Percentiles rank a stretch among this genome's conserved stretches.
Conservation (phyloP, 2,797 vertebrate species). For the Liasis olivaceus region DNA sequence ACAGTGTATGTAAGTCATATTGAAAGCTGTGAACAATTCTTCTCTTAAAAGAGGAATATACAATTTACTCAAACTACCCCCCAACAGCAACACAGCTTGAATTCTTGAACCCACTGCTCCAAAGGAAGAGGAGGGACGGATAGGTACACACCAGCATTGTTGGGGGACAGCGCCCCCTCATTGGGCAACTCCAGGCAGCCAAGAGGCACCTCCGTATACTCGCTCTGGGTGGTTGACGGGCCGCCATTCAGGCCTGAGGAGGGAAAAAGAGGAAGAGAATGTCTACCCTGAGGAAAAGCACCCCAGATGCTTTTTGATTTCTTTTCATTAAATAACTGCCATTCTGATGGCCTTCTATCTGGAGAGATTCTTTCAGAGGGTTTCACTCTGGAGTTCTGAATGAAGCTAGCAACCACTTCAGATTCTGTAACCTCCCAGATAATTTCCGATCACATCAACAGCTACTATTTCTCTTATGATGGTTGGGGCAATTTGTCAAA, state of each 20-base stretch:
- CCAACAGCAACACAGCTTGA: neutral
- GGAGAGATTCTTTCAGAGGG: neutral
- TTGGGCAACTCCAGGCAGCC: conserved; percentile 85
- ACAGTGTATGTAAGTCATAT: neutral
- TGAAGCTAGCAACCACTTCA: neutral
- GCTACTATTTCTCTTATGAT: too few species aligned
- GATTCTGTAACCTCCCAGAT: neutral
- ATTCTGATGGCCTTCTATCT: neutral
- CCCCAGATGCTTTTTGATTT: neutral
- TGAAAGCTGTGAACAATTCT: neutral
- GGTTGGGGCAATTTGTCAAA: too few species aligned
- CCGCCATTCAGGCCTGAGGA: conserved; percentile 69
- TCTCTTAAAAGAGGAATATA: too few species aligned
- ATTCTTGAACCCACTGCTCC: neutral
- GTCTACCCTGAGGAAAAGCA: neutral
- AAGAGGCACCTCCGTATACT: conserved; percentile 90
- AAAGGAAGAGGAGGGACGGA: neutral
- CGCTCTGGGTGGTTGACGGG: conserved; percentile 67
- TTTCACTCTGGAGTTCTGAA: neutral
- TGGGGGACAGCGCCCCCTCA: conserved; percentile 85
- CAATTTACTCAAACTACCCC: neutral
- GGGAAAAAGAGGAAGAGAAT: conserved; percentile 41
- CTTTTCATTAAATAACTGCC: neutral
- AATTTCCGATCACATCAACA: too few species aligned
- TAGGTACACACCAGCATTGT: conserved; percentile 77